Evolutionary conservation across 2,888 invertebrate species (phyloP).

Genomic region (Caenorhabditis virilis): DNA sequence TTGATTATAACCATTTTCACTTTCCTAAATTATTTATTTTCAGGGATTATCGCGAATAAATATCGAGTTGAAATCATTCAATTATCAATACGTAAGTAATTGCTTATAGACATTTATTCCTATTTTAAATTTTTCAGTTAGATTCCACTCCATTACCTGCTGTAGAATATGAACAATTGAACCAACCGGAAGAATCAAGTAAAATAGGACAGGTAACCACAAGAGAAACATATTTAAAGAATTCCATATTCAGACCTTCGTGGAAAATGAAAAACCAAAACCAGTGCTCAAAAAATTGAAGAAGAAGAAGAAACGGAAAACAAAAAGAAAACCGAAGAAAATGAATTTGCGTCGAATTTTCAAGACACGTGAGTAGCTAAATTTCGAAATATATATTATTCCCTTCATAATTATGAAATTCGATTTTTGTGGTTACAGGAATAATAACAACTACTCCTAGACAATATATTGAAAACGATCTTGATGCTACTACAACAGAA

Average conservation of each 20-base stretch:
- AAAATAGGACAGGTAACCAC: too few relatives aligned
- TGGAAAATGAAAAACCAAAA: not conserved
- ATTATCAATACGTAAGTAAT: constrained; percentile 29
- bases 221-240: too few relatives aligned
- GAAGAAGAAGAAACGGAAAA: constrained; percentile 15
- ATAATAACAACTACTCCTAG: constrained; percentile 25
- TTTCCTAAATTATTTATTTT: too few relatives aligned
- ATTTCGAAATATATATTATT: constrained; percentile 3
- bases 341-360: constrained; percentile 31
- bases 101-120: not conserved
- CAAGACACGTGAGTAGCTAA: constrained; percentile 19
- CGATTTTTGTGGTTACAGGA: constrained; percentile 28
- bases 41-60: constrained; percentile 29
- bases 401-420: too few relatives aligned
- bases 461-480: constrained; percentile 11
- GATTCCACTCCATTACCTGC: too few relatives aligned
- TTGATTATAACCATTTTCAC: too few relatives aligned
- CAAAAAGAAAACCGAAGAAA: constrained; percentile 24
- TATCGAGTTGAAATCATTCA: constrained; percentile 20
- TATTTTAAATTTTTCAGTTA: too few relatives aligned
- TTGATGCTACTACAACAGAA: constrained; percentile 10
- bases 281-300: not conserved
- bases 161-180: too few relatives aligned
- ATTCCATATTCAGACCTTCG: too few relatives aligned
- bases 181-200: too few relatives aligned